Conservation (phyloP, 37 sponge, comb jelly and placozoan species). For the Mnemiopsis leidyi region DNA sequence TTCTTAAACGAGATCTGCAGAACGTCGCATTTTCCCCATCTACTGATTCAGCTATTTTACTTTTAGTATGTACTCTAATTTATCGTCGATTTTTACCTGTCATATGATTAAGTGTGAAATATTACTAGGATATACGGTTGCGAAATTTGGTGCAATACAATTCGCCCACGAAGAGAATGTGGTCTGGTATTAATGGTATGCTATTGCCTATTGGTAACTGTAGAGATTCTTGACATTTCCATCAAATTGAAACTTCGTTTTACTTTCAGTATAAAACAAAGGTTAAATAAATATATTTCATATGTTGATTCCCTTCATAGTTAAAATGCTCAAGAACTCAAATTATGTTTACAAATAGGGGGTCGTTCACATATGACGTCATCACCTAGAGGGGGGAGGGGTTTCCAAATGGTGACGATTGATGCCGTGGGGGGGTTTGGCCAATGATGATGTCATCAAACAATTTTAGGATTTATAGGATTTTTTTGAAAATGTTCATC, state of each 20-base stretch:
- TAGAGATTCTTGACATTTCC: conserved; percentile 59
- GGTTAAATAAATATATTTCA: background rate
- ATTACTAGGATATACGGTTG: background rate
- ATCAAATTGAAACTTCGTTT: conserved; percentile 3
- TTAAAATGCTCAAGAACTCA: too few species aligned
- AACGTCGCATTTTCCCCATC: background rate
- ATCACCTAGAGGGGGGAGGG: too few species aligned
- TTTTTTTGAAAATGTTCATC: too few species aligned
- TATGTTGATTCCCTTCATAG: background rate
- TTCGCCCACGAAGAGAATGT: background rate
- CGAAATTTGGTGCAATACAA: background rate
- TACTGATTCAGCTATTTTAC: background rate
- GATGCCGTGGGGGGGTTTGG: too few species aligned
- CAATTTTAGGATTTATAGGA: too few species aligned
- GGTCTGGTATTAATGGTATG: conserved; percentile 41
- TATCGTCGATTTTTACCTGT: background rate
- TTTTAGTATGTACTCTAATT: background rate
- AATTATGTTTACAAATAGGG: too few species aligned
- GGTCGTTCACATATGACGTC: too few species aligned
- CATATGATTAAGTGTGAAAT: background rate
- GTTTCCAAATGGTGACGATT: too few species aligned
- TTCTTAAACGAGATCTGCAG: too few species aligned
- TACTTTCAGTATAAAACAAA: background rate
- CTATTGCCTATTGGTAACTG: conserved; percentile 45
- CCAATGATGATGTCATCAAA: too few species aligned